Conservation (phyloP, 2,888 invertebrate genomes). For the Conus canariensis region DNA sequence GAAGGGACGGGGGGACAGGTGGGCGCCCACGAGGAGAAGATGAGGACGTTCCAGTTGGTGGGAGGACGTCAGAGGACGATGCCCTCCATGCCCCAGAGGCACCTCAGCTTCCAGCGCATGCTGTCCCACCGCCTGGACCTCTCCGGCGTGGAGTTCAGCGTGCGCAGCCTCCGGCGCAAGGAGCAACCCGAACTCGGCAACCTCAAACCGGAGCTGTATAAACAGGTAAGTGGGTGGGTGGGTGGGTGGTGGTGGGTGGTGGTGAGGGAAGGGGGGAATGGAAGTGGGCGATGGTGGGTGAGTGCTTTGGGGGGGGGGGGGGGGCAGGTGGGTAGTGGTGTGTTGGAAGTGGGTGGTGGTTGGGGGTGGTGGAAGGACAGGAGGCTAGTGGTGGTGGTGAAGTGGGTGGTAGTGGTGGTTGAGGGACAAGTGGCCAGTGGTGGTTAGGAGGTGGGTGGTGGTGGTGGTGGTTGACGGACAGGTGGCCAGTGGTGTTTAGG, state of each 20-base stretch:
- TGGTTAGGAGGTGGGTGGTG: too few relatives aligned
- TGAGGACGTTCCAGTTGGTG: conserved; percentile 77
- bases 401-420: too few relatives aligned
- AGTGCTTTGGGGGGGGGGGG: neutral
- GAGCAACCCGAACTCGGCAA: conserved; percentile 73
- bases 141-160: conserved; percentile 88
- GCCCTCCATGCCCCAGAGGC: conserved; percentile 89
- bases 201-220: conserved; percentile 80
- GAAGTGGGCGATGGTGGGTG: neutral
- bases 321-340: neutral
- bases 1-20: too few relatives aligned
- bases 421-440: too few relatives aligned
- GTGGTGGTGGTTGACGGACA: too few relatives aligned
- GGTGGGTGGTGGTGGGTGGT: too few relatives aligned
- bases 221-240: conserved; percentile 70
- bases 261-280: neutral
- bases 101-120: conserved; percentile 90
- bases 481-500: too few relatives aligned
- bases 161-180: conserved; percentile 80
- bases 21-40: conserved; percentile 16
- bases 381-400: too few relatives aligned
- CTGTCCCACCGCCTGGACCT: conserved; percentile 88
- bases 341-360: neutral
- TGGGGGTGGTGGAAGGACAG: too few relatives aligned
- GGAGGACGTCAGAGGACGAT: conserved; percentile 88